phyloP scores from a whole-genome alignment of 2,888 invertebrate species.

The Poecilus cupreus region DNA sequence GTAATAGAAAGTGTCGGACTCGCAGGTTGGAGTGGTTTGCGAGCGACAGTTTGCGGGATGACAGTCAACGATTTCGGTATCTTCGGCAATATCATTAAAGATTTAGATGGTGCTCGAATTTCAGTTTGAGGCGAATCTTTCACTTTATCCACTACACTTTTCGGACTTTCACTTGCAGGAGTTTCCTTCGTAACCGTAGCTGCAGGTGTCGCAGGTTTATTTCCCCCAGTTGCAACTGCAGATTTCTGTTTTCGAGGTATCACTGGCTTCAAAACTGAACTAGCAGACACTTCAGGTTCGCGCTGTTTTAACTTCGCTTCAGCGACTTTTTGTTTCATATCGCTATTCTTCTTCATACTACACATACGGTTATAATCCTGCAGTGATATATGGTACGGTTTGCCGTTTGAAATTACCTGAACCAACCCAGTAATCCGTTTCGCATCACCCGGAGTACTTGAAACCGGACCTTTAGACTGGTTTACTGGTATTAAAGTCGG shows the following conservation, averaged over 20 bases:
- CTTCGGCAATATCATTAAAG: slow-evolving; percentile 80
- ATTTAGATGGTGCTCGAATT: slow-evolving; percentile 65
- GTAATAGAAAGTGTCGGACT: slow-evolving; percentile 69
- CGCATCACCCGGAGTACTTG: slow-evolving; percentile 74
- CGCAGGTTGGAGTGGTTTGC: slow-evolving; percentile 67
- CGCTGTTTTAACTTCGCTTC: slow-evolving; percentile 68
- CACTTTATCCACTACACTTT: slow-evolving; percentile 18
- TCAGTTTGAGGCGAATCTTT: slow-evolving; percentile 45
- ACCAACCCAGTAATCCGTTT: slow-evolving; percentile 79
- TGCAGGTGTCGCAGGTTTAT: slow-evolving; percentile 38
- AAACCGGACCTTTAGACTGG: slow-evolving; percentile 66
- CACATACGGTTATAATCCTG: slow-evolving; percentile 89
- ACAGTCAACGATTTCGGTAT: slow-evolving; percentile 89
- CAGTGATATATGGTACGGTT: slow-evolving; percentile 85
- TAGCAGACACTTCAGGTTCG: slow-evolving; percentile 60
- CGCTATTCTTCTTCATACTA: slow-evolving; percentile 79
- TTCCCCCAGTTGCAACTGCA: slow-evolving; percentile 39
- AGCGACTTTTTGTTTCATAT: slow-evolving; percentile 74
- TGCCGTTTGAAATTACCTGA: slow-evolving; percentile 86
- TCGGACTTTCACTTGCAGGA: slow-evolving; percentile 45
- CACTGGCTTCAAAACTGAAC: slow-evolving; percentile 52
- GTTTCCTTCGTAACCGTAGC: slow-evolving; percentile 3
- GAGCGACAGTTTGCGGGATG: slow-evolving; percentile 80
- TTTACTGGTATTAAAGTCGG: slow-evolving; percentile 82
- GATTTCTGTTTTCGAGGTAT: slow-evolving; percentile 57